Evolutionary conservation across 23 tunicate species (phyloP).

Genomic region (Pegea sp.): DNA sequence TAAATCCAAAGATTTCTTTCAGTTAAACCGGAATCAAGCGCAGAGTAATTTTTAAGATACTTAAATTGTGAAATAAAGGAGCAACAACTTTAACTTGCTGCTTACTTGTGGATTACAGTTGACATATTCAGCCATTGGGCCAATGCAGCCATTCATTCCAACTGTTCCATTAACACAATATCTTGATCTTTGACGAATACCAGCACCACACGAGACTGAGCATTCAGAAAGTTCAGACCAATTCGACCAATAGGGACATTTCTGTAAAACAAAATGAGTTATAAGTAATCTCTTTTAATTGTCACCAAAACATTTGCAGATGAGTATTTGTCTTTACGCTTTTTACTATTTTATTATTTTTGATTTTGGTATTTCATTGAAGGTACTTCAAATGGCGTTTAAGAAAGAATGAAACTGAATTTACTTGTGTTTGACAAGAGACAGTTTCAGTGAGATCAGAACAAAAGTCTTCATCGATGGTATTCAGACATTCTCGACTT

Average conservation of each 20-base stretch:
- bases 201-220: slow-evolving; percentile 59
- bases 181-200: slow-evolving; percentile 18
- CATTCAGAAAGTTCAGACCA: slow-evolving; percentile 33
- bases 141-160: slow-evolving; percentile 41
- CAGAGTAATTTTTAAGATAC: too few relatives aligned
- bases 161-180: slow-evolving; percentile 23
- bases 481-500: slow-evolving; percentile 7
- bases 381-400: too few relatives aligned
- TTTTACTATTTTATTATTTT: background rate
- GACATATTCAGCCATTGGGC: slow-evolving; percentile 6
- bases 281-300: too few relatives aligned
- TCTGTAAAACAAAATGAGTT: slow-evolving; percentile 26
- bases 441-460: slow-evolving; percentile 1
- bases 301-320: too few relatives aligned
- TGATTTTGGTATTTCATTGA: background rate
- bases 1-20: too few relatives aligned
- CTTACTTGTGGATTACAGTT: slow-evolving; percentile 12
- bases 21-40: too few relatives aligned
- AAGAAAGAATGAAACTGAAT: too few relatives aligned
- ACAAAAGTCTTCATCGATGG: slow-evolving; percentile 11
- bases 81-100: background rate
- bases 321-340: too few relatives aligned
- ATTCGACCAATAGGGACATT: slow-evolving; percentile 24
- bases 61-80: background rate
- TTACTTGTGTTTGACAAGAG: background rate